A percentile compares a stretch with the other conserved stretches of the same genome.
Conservation (phyloP, 2,888 invertebrate species). For the Reticulitermes lucifugus region DNA sequence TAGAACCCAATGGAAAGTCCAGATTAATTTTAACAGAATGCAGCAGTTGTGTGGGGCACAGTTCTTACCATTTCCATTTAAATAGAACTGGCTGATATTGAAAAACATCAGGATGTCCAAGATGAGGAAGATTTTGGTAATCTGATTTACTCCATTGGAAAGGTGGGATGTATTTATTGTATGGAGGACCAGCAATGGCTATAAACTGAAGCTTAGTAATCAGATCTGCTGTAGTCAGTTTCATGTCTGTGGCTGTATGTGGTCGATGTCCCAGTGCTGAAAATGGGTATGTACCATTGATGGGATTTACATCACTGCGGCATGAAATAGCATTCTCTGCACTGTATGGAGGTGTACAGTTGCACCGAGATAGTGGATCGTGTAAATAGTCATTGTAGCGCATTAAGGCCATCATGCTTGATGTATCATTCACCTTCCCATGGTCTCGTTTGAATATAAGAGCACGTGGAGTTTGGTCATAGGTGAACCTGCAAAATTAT, state of each 20-base stretch:
- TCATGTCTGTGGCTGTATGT: constrained; percentile 78
- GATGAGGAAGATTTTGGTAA: constrained; percentile 68
- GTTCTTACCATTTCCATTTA: constrained; percentile 61
- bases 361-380: constrained; percentile 76
- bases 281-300: constrained; percentile 78
- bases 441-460: constrained; percentile 73
- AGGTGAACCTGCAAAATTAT: constrained; percentile 68
- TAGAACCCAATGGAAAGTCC: no score
- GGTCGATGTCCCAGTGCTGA: constrained; percentile 74
- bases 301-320: constrained; percentile 77
- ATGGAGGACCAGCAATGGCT: constrained; percentile 67
- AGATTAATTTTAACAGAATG: no score
- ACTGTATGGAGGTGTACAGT: constrained; percentile 77
- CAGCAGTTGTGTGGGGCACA: no score
- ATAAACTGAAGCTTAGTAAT: constrained; percentile 66
- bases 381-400: constrained; percentile 78
- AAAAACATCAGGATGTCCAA: constrained; percentile 78
- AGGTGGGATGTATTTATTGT: constrained; percentile 71
- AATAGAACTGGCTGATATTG: constrained; percentile 70
- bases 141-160: constrained; percentile 76
- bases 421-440: constrained; percentile 67
- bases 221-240: constrained; percentile 67
- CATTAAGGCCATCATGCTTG: constrained; percentile 70
- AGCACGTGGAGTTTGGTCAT: constrained; percentile 74
- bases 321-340: constrained; percentile 79